Conservation (phyloP, 2,113 vertebrate genomes). For the Thomomys bottae region DNA sequence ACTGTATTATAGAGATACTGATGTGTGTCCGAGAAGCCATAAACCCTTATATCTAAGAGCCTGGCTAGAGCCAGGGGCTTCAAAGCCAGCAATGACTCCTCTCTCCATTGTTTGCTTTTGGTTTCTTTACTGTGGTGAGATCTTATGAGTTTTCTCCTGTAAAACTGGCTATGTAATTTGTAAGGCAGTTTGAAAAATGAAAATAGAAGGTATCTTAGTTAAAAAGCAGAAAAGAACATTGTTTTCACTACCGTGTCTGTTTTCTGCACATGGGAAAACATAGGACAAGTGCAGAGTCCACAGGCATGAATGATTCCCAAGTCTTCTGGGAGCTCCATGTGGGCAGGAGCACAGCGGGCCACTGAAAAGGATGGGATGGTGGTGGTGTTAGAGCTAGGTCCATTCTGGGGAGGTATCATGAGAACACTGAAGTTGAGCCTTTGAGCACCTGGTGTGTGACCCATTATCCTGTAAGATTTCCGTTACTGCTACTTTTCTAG, state of each 20-base stretch:
- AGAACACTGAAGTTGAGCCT: neutral
- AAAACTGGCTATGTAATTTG: neutral
- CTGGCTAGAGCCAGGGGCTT: neutral
- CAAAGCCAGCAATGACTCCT: neutral
- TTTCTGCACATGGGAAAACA: neutral
- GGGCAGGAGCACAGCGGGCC: rapidly evolving
- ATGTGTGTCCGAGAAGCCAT: neutral
- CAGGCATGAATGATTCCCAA: rapidly evolving
- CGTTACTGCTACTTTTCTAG: neutral
- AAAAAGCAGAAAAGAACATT: neutral
- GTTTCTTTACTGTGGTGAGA: neutral
- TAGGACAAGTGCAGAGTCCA: neutral
- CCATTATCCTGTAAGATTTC: rapidly evolving
- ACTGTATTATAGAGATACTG: neutral
- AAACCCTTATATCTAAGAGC: neutral
- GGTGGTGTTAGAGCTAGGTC: too few relatives aligned
- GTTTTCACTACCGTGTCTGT: neutral
- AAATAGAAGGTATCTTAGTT: neutral
- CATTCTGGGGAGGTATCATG: neutral
- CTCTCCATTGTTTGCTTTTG: neutral
- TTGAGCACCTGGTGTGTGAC: too few relatives aligned
- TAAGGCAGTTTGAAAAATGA: neutral
- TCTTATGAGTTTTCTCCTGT: neutral
- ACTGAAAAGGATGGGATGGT: too few relatives aligned
- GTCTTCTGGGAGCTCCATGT: rapidly evolving